These are phyloP conservation scores for Ceratitis capitata DNA, from an alignment of 1,140 invertebrate genomes.

Conservation along the genomic window DNA sequence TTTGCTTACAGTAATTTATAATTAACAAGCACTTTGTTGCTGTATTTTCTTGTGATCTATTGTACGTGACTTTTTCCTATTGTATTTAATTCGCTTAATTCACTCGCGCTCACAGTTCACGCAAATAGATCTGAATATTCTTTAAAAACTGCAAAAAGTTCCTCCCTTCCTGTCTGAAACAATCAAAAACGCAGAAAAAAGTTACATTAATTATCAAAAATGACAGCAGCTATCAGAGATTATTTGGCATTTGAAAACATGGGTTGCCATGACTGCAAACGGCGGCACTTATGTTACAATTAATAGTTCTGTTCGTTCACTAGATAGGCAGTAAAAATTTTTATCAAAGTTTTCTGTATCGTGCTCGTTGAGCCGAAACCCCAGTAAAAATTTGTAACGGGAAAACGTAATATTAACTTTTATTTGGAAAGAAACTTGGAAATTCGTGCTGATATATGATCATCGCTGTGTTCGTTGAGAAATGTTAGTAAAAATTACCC, in stretches of 20 bases:
- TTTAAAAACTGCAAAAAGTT: background rate
- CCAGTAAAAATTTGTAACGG: too few species aligned
- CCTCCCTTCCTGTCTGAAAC: background rate
- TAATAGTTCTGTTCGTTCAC: too few species aligned
- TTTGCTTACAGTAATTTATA: background rate
- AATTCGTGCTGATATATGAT: too few species aligned
- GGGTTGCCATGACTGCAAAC: background rate
- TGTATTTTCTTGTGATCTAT: background rate
- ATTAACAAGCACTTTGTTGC: background rate
- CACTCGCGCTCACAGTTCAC: background rate
- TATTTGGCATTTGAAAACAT: background rate
- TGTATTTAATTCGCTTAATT: background rate
- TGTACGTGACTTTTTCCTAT: background rate
- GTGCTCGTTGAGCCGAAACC: too few species aligned
- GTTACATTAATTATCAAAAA: background rate
- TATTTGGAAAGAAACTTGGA: too few species aligned
- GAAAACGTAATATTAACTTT: too few species aligned
- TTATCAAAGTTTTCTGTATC: too few species aligned
- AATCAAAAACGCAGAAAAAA: background rate
- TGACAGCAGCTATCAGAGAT: background rate
- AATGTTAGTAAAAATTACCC: too few species aligned
- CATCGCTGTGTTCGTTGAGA: too few species aligned
- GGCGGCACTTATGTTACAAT: too few species aligned
- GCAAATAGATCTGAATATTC: background rate
- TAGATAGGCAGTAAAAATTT: too few species aligned